Conservation (phyloP, 1,140 invertebrate species). For the Drosophila saltans region DNA sequence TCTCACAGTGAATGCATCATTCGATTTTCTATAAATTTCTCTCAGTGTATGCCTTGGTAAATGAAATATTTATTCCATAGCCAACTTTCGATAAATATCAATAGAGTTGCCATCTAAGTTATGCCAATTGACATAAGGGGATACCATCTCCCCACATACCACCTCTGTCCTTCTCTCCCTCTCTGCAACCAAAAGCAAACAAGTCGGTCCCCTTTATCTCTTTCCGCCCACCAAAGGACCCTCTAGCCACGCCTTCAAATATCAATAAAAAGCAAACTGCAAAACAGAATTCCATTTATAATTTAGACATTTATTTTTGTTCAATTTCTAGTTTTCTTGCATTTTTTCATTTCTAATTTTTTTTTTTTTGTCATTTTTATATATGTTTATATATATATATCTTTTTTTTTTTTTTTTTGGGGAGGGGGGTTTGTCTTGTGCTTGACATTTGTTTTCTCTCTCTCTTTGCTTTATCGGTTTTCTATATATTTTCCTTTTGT, state of each 20-base stretch:
- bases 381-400: constrained; percentile 19
- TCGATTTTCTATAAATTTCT: not conserved
- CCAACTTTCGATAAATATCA: constrained; percentile 10
- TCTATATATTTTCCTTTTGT: constrained; percentile 43
- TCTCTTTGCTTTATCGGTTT: constrained; percentile 14
- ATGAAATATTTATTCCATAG: constrained; percentile 4
- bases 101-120: constrained; percentile 10
- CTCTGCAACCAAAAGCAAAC: too few species aligned
- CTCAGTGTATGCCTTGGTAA: not conserved
- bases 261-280: constrained; percentile 41
- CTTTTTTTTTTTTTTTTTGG: constrained; percentile 18
- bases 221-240: not conserved
- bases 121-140: constrained; percentile 16
- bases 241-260: constrained; percentile 1
- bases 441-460: constrained; percentile 27
- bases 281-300: constrained; percentile 59
- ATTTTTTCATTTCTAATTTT: constrained; percentile 42
- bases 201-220: too few species aligned
- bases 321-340: constrained; percentile 46
- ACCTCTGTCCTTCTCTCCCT: too few species aligned
- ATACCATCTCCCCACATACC: not conserved
- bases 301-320: constrained; percentile 81
- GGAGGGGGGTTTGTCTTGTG: constrained; percentile 42
- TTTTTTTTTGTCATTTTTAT: constrained; percentile 33
- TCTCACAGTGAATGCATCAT: too few species aligned